A percentile compares a stretch with the other conserved stretches of the same genome.
Evolutionary conservation across 2,888 invertebrate genomes (phyloP).

Genomic region (Ctena decussata): DNA sequence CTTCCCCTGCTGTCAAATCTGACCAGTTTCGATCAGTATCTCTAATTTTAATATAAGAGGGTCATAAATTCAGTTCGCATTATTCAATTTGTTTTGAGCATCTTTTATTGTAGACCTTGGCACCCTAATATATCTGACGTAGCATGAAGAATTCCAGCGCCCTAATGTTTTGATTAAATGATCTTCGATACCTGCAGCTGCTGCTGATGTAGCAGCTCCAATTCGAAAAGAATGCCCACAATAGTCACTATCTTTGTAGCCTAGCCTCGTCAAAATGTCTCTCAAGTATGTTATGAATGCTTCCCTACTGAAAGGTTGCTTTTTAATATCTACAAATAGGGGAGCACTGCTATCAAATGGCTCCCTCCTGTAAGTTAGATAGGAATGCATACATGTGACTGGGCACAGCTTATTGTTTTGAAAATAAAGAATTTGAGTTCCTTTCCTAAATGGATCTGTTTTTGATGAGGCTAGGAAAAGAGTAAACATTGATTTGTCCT

Average conservation of each 20-base stretch:
- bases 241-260: neutral
- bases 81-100: no score
- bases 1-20: no score
- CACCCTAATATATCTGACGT: neutral
- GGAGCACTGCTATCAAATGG: neutral
- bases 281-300: neutral
- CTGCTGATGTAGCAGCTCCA: neutral
- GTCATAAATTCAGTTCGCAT: no score
- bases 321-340: neutral
- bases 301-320: neutral
- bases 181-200: neutral
- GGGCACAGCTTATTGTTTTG: neutral
- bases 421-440: neutral
- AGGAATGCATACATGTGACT: neutral
- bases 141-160: neutral
- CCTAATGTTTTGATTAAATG: neutral
- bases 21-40: no score
- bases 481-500: neutral
- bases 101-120: no score
- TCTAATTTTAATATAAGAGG: no score
- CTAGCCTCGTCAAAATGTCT: neutral
- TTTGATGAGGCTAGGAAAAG: constrained; percentile 1
- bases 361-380: neutral
- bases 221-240: constrained; percentile 7
- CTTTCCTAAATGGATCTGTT: constrained; percentile 3